These are phyloP conservation scores for Drosophila kurseongensis DNA, from an alignment of 1,140 invertebrate species.

Conservation along the genomic window DNA sequence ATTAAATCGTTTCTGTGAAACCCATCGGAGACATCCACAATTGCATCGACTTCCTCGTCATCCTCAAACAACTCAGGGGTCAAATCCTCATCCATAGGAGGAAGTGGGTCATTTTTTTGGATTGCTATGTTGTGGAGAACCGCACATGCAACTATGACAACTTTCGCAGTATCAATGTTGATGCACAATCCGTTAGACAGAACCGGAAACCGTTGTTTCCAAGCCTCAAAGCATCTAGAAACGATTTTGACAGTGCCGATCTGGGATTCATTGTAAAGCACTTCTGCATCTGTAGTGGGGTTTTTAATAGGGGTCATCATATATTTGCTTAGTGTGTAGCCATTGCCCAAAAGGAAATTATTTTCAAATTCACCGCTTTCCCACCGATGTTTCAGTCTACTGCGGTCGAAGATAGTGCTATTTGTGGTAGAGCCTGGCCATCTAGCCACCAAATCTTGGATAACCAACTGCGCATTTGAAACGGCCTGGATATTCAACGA, in stretches of 20 bases:
- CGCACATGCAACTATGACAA: constrained; percentile 11
- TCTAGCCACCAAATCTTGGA: constrained; percentile 5
- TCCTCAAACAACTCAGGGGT: not conserved
- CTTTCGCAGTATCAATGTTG: constrained; percentile 1
- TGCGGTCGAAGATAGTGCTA: constrained; percentile 7
- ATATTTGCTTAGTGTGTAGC: not conserved
- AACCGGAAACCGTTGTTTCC: constrained; percentile 10
- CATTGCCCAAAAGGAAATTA: not conserved
- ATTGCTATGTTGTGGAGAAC: constrained; percentile 11
- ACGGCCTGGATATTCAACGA: constrained; percentile 9
- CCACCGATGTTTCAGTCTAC: constrained; percentile 1
- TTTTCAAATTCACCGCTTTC: constrained; percentile 9
- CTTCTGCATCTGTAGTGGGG: not conserved
- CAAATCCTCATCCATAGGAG: not conserved
- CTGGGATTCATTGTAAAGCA: constrained; percentile 5
- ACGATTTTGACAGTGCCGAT: not conserved
- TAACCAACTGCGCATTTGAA: constrained; percentile 1
- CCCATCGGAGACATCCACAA: not conserved
- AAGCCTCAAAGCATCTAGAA: not conserved
- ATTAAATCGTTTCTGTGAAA: constrained; percentile 2
- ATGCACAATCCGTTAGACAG: constrained; percentile 5
- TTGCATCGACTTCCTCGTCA: not conserved
- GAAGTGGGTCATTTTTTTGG: not conserved
- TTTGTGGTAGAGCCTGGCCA: constrained; percentile 5
- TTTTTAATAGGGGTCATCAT: constrained; percentile 9